Evolutionary conservation across 2,797 vertebrate species (phyloP).

Genomic region (Gambelia wislizenii): DNA sequence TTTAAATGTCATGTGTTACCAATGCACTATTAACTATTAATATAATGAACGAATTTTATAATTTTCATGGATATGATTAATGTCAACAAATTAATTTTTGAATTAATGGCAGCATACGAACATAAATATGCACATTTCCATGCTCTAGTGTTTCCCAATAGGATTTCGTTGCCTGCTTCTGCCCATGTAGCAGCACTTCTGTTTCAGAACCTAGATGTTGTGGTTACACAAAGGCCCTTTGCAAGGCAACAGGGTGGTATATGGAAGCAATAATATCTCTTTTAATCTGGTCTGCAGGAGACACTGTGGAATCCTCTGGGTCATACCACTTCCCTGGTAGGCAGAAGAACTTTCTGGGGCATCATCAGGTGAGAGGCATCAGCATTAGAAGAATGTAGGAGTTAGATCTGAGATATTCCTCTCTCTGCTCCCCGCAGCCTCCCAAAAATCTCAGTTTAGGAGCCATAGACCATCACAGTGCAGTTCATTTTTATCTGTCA

Average conservation of each 20-base stretch:
- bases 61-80: too few relatives aligned
- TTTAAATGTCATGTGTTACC: too few relatives aligned
- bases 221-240: neutral
- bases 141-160: neutral
- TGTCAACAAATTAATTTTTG: too few relatives aligned
- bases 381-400: neutral
- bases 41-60: too few relatives aligned
- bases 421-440: too few relatives aligned
- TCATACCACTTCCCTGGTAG: fast-evolving
- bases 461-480: neutral
- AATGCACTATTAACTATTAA: neutral
- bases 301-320: conserved; percentile 1
- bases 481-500: too few relatives aligned
- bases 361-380: conserved; percentile 69
- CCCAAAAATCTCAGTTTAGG: neutral
- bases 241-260: fast-evolving
- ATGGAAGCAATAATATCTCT: neutral
- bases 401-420: neutral
- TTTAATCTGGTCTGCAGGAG: conserved; percentile 60
- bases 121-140: too few relatives aligned
- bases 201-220: neutral
- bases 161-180: neutral
- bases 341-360: conserved; percentile 13
- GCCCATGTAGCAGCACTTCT: neutral
- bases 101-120: too few relatives aligned